These are phyloP conservation scores for Lysandra bellargus DNA, from an alignment of 2,888 invertebrate species.

Conservation along the genomic window DNA sequence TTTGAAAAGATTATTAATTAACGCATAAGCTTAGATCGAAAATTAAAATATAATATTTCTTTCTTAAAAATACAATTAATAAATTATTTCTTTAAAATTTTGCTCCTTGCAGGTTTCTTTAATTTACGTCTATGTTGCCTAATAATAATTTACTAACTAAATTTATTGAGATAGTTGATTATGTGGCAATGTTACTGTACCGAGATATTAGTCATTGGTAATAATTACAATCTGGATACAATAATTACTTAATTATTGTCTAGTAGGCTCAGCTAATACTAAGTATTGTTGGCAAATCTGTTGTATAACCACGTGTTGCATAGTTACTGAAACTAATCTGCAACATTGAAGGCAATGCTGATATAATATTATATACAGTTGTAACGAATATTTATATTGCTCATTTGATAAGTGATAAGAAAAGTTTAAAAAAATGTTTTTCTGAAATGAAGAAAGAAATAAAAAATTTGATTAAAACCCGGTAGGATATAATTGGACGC, in stretches of 20 bases:
- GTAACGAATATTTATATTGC: too few relatives aligned
- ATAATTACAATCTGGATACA: constrained; percentile 4
- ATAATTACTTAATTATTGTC: constrained; percentile 2
- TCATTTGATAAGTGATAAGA: too few relatives aligned
- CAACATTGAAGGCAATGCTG: not conserved
- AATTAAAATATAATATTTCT: too few relatives aligned
- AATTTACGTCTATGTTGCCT: not conserved
- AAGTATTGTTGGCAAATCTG: constrained; percentile 1
- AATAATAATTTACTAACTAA: not conserved
- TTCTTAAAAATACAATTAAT: too few relatives aligned
- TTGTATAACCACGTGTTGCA: not conserved
- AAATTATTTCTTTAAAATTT: too few relatives aligned
- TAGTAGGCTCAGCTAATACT: not conserved
- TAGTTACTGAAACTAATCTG: not conserved
- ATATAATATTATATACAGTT: not conserved
- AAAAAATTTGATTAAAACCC: too few relatives aligned
- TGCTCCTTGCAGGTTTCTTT: not conserved
- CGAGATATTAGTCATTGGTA: not conserved
- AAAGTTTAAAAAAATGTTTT: too few relatives aligned
- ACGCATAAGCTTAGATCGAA: too few relatives aligned
- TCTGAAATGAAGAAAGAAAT: too few relatives aligned
- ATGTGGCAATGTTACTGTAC: not conserved
- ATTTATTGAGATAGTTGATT: not conserved
- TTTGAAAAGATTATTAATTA: too few relatives aligned
- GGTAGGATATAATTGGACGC: too few relatives aligned